A percentile compares a stretch with the other conserved stretches of the same genome.
phyloP scores from a whole-genome alignment of 2,797 vertebrate species.

The Alca torda region DNA sequence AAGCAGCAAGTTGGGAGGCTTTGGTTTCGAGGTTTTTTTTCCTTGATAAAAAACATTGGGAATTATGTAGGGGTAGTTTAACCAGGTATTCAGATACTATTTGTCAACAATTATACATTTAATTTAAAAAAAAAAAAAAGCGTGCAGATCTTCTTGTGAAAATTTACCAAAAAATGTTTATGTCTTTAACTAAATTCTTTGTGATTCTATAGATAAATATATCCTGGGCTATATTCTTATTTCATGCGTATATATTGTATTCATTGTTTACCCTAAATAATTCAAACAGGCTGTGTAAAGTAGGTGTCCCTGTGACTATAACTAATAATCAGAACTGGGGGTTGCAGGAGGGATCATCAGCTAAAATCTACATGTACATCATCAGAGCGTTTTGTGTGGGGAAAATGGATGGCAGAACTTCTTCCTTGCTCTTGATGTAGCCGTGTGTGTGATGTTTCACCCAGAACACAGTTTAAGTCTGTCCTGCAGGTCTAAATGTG shows the following conservation, averaged over 20 bases:
- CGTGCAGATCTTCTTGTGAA: neutral
- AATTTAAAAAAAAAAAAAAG: neutral
- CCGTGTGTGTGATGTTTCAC: neutral
- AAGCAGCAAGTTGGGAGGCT: neutral
- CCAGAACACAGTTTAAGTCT: neutral
- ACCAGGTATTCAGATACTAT: neutral
- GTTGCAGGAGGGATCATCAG: neutral
- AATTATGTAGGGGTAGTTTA: neutral
- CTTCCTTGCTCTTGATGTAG: neutral
- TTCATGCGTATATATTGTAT: neutral
- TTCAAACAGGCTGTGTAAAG: neutral
- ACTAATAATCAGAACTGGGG: neutral
- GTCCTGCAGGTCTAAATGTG: neutral
- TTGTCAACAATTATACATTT: neutral
- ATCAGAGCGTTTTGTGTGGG: neutral
- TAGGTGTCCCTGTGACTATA: neutral
- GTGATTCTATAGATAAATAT: neutral
- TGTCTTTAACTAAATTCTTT: neutral
- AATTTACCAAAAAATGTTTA: neutral
- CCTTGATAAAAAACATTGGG: fast-evolving
- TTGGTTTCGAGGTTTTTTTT: neutral
- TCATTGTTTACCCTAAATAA: neutral
- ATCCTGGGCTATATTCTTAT: neutral
- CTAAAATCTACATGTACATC: neutral
- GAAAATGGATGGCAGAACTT: neutral